Evolutionary conservation across 2,888 invertebrate species (phyloP).

Genomic region (Phytoseiulus persimilis): DNA sequence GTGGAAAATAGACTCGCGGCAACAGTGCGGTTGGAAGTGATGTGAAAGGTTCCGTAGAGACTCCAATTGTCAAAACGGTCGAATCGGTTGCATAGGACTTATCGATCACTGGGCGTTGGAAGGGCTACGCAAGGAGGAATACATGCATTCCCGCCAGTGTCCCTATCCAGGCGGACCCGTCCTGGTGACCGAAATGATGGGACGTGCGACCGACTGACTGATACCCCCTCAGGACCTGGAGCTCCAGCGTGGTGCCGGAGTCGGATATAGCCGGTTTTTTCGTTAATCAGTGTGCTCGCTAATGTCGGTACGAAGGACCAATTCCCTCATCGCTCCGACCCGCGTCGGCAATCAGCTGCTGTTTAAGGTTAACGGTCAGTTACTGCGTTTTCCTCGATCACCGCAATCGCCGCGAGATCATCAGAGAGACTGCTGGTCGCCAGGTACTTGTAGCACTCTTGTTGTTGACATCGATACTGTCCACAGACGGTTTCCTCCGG

Average conservation of each 20-base stretch:
- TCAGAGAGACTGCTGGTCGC: conserved; percentile 14
- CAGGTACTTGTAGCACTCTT: neutral
- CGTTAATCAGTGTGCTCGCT: neutral
- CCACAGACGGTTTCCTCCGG: no score
- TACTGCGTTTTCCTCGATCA: neutral
- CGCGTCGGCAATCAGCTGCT: conserved; percentile 28
- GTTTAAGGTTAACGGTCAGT: conserved; percentile 15
- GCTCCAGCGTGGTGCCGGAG: no score
- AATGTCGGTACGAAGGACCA: conserved; percentile 5
- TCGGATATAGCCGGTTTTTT: no score
- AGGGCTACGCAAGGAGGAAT: no score
- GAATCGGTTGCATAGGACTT: neutral
- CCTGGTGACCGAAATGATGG: no score
- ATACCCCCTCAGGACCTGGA: no score
- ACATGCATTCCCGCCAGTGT: no score
- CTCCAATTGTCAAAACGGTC: neutral
- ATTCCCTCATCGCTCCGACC: conserved; percentile 12
- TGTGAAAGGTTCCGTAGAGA: neutral
- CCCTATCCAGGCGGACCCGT: no score
- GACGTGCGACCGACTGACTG: no score
- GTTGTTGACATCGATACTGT: neutral
- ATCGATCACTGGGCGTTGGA: no score
- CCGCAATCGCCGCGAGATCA: neutral
- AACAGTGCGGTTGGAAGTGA: neutral
- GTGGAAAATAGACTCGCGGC: neutral